A percentile compares a stretch with the other conserved stretches of the same genome.
phyloP scores from a whole-genome alignment of 2,113 vertebrate species.

The Hippocampus abdominalis region DNA sequence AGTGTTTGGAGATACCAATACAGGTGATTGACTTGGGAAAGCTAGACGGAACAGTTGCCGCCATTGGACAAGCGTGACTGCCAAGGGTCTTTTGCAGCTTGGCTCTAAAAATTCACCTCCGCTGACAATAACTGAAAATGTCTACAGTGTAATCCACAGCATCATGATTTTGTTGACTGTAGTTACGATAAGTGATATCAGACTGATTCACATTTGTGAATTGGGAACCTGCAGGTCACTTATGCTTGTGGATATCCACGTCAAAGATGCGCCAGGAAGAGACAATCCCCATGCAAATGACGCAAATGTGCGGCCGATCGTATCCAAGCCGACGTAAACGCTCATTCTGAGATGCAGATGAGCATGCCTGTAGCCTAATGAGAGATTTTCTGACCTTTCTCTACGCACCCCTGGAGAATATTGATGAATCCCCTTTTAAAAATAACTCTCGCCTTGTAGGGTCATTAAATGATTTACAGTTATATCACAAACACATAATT shows the following conservation, averaged over 20 bases:
- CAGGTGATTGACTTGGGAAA: slow-evolving; percentile 22
- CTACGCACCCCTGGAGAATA: slow-evolving; percentile 69
- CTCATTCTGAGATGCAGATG: slow-evolving; percentile 14
- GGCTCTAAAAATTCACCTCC: background rate
- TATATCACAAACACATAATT: slow-evolving; percentile 69
- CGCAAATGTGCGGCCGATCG: slow-evolving; percentile 3
- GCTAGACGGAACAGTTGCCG: slow-evolving; percentile 12
- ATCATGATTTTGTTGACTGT: background rate
- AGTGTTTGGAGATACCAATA: slow-evolving; percentile 51
- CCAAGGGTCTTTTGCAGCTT: background rate
- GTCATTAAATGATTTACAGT: slow-evolving; percentile 76
- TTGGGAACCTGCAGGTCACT: background rate
- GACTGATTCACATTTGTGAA: background rate
- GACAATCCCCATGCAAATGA: slow-evolving; percentile 21
- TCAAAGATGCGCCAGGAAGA: background rate
- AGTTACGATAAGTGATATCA: background rate
- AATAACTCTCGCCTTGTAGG: slow-evolving; percentile 72
- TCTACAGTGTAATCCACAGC: too few species aligned
- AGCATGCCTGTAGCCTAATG: slow-evolving; percentile 58
- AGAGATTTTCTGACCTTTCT: slow-evolving; percentile 74
- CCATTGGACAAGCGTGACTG: slow-evolving; percentile 16
- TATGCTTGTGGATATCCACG: background rate
- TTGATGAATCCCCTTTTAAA: slow-evolving; percentile 76
- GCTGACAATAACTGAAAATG: background rate
- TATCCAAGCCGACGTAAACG: slow-evolving; percentile 18